phyloP scores from a whole-genome alignment of 1,140 invertebrate genomes.

The Maconellicoccus hirsutus region DNA sequence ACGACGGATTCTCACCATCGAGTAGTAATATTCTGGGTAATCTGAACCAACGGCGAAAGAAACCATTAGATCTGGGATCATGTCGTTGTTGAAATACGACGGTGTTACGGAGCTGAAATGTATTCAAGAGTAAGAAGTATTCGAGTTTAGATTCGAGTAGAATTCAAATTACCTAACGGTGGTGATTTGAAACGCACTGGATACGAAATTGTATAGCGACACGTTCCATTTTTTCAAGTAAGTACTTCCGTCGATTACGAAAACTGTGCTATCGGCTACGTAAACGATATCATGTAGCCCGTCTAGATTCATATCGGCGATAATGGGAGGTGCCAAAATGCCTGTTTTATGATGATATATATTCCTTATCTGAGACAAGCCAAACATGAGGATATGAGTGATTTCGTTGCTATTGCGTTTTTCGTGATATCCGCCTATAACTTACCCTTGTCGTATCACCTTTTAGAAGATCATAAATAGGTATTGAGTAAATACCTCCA shows the following conservation, averaged over 20 bases:
- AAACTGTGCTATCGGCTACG: conserved; percentile 56
- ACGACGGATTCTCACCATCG: background rate
- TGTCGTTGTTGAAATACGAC: conserved; percentile 68
- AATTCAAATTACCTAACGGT: conserved; percentile 27
- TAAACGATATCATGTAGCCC: conserved; percentile 58
- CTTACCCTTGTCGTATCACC: background rate
- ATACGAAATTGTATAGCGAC: background rate
- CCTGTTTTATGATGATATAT: conserved; percentile 35
- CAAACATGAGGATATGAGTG: background rate
- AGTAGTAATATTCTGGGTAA: conserved; percentile 32
- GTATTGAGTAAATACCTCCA: conserved; percentile 54
- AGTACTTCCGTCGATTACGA: conserved; percentile 36
- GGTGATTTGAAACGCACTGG: background rate
- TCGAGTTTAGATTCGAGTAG: background rate
- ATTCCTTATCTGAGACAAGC: conserved; percentile 20
- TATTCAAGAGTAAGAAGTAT: background rate
- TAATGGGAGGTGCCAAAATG: conserved; percentile 52
- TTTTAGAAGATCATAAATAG: conserved; percentile 41
- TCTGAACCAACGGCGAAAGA: conserved; percentile 63
- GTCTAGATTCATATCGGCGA: conserved; percentile 65
- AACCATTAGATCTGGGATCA: conserved; percentile 69
- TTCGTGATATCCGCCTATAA: too few relatives aligned
- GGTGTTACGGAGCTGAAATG: conserved; percentile 58
- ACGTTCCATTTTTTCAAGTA: conserved; percentile 26
- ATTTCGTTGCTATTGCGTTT: too few relatives aligned